A percentile compares a stretch with the other conserved stretches of the same genome.
Evolutionary conservation across 2,888 invertebrate species (phyloP).

Genomic region (Zaprionus lineosus): DNA sequence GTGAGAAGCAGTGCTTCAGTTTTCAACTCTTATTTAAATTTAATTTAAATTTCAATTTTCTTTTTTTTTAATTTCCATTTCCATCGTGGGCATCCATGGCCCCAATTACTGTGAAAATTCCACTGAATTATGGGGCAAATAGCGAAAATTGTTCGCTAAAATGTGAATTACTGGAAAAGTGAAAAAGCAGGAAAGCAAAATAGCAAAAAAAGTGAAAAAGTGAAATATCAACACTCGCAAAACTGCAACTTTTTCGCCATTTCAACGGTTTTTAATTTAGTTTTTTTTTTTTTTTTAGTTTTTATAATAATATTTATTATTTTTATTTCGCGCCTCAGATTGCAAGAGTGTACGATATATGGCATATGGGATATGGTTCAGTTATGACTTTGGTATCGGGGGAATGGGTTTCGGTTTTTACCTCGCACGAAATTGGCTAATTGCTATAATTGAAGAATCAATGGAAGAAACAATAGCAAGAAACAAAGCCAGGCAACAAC

Average conservation of each 20-base stretch:
- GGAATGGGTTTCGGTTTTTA: conserved; percentile 13
- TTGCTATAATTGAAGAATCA: conserved; percentile 69
- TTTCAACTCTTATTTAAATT: no score
- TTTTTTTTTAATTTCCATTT: conserved; percentile 4
- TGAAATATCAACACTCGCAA: conserved; percentile 50
- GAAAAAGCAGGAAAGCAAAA: no score
- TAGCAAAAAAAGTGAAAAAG: conserved; percentile 38
- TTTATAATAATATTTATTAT: no score
- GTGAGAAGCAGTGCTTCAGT: no score
- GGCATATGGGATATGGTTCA: background rate
- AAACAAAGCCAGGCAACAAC: conserved; percentile 7
- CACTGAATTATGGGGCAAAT: conserved; percentile 47
- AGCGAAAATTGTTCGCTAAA: conserved; percentile 50
- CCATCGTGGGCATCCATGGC: background rate
- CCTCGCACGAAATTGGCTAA: conserved; percentile 63
- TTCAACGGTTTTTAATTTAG: no score
- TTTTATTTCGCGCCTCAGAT: conserved; percentile 5
- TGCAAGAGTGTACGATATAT: conserved; percentile 4
- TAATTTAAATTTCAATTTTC: no score
- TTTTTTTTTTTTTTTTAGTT: background rate
- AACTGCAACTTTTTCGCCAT: no score
- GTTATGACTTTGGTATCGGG: conserved; percentile 12
- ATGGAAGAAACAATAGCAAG: conserved; percentile 35
- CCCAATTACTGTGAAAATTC: conserved; percentile 18
- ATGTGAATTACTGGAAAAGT: no score